Base-by-base conservation (phyloP, 2,888 invertebrate genomes). In the Eulithis prunata region DNA sequence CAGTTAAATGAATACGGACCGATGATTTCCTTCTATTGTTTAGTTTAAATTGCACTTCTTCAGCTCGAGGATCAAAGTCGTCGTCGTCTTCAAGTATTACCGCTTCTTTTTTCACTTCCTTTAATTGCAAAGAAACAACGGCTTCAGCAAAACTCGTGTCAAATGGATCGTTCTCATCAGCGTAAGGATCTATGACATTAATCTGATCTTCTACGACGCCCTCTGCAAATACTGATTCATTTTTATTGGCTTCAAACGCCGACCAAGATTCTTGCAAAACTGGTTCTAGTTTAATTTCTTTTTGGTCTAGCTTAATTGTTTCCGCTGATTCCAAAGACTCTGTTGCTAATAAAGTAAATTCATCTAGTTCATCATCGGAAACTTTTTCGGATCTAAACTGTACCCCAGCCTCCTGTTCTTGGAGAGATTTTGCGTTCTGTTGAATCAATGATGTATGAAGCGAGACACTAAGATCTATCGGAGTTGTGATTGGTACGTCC, bases 141-240 rank as follows among this genome's bases (percentile, higher is more conserved):
- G 96, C 95, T 63, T 96, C 96, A 0, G 96, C 97, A 85, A 97
- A 97, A 57, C 96, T 95, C 28, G 97, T 97, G 79, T 97, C 97
- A 78, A 97, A 97, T 0, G 97, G 97, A 94, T 97, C 97, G 77
- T 95, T 95, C 78, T 94, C 94, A 71, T 94, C 94, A 71, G 90
- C 79, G 79, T 94, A 94, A 58, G 88, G 90, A 75, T 91, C 91
- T 70, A 86, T 62, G 4, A 89, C 81, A 77, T 93, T 91, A 70
- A 90, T 85, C 73, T 91, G 89, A 79, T 94, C 92, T 80, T 93
- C 93, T 36, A 87, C 85, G 60, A 93, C 90, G 60, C 88, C 81
- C 73, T 91, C 92, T 38, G 93, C 92, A 74, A 90, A 92, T 52
- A 90, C 92, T 54, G 79, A 79, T 69, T 90, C 91, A 79, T 85